These are phyloP conservation scores for Apotomis capreana DNA, from an alignment of 2,888 invertebrate genomes.

Conservation along the genomic window DNA sequence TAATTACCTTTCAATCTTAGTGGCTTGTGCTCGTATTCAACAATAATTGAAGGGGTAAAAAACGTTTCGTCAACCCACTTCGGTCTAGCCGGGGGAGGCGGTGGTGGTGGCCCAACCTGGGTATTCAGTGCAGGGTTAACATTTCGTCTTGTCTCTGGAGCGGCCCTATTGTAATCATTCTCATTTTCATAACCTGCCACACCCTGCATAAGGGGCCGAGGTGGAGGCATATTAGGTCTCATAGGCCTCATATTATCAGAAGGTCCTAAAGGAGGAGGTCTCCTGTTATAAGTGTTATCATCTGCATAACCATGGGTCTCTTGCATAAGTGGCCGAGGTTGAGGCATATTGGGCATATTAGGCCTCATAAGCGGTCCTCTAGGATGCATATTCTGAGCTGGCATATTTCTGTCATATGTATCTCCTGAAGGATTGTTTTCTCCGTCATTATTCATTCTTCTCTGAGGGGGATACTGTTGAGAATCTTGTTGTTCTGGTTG, in stretches of 20 bases:
- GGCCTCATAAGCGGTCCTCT: slow-evolving; percentile 45
- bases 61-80: slow-evolving; percentile 78
- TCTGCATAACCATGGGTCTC: slow-evolving; percentile 29
- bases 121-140: slow-evolving; percentile 25
- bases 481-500: slow-evolving; percentile 39
- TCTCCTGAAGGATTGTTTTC: slow-evolving; percentile 51
- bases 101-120: slow-evolving; percentile 39
- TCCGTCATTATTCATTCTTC: slow-evolving; percentile 49
- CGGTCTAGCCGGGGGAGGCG: slow-evolving; percentile 48
- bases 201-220: slow-evolving; percentile 52
- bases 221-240: slow-evolving; percentile 50
- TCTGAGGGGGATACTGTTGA: slow-evolving; percentile 50
- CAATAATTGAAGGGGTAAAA: slow-evolving; percentile 83
- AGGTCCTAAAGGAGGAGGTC: slow-evolving; percentile 41
- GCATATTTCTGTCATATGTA: slow-evolving; percentile 56
- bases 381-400: slow-evolving; percentile 44
- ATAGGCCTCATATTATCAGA: slow-evolving; percentile 44
- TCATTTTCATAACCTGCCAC: slow-evolving; percentile 48
- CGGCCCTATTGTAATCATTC: slow-evolving; percentile 49
- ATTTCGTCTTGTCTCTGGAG: slow-evolving; percentile 45
- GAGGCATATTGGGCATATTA: slow-evolving; percentile 44
- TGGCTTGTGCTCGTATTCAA: slow-evolving; percentile 88
- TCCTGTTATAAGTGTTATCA: slow-evolving; percentile 7
- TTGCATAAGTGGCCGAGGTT: slow-evolving; percentile 11
- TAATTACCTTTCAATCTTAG: slow-evolving; percentile 80